A percentile compares a stretch with the other conserved stretches of the same genome.
Evolutionary conservation across 2,888 invertebrate genomes (phyloP).

Genomic region (Drosophila nigricruria): DNA sequence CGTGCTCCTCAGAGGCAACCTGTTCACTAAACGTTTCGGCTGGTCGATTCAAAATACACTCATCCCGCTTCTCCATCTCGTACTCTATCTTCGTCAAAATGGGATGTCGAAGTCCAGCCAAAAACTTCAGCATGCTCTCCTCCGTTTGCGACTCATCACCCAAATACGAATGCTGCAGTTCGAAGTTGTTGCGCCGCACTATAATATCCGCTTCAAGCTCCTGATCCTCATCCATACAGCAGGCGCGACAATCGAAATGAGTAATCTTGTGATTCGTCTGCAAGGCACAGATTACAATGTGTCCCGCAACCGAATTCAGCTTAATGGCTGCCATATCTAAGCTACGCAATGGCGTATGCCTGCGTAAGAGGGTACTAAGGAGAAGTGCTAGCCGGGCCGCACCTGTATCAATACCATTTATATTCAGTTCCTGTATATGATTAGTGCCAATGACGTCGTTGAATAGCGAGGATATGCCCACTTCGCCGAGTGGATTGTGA

Average conservation of each 20-base stretch:
- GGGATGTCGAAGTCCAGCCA: conserved; percentile 62
- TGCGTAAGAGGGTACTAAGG: conserved; percentile 48
- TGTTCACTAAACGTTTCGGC: background rate
- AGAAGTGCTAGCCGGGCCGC: conserved; percentile 27
- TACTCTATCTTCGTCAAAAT: conserved; percentile 29
- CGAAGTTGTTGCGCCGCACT: conserved; percentile 73
- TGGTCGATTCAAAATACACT: conserved; percentile 41
- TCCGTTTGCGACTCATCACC: conserved; percentile 57
- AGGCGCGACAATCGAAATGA: conserved; percentile 69
- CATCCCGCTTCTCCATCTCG: background rate
- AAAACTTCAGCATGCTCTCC: conserved; percentile 55
- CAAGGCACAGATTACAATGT: conserved; percentile 63
- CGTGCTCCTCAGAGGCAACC: conserved; percentile 11
- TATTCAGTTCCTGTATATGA: conserved; percentile 61
- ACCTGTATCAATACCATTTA: conserved; percentile 55
- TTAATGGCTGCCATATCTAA: conserved; percentile 66
- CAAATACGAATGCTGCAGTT: conserved; percentile 52
- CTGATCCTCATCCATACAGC: conserved; percentile 65
- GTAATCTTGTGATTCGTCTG: conserved; percentile 58
- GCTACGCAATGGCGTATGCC: conserved; percentile 56
- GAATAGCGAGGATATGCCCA: conserved; percentile 49
- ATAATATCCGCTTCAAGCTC: conserved; percentile 74
- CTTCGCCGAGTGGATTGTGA: conserved; percentile 67
- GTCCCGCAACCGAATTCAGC: conserved; percentile 31
- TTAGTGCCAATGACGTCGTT: conserved; percentile 48